Evolutionary conservation across 2,888 invertebrate species (phyloP), one percentile per base, ranked within the genome.

Genomic region (Aleiodes testaceus): DNA sequence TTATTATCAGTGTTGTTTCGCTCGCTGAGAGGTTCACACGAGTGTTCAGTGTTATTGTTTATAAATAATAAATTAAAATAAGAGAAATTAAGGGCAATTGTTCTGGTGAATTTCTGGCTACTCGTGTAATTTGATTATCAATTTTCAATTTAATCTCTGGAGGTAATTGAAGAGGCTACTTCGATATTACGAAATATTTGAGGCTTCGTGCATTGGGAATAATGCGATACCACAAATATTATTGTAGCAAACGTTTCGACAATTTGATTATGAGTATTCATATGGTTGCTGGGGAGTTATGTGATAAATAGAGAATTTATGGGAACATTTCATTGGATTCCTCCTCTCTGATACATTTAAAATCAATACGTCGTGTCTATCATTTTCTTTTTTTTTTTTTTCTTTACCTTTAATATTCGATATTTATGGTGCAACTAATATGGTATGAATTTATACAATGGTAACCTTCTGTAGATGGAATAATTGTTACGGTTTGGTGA

Each of bases 1-100:
- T 75, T 69, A 74, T 77, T 77, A 77, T 77, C 75, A 77, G 76
- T 77, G 74, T 72, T 77, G 76, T 77, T 77, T 77, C 76, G 72
- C 72, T 75, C 74, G 76, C 72, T 71, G 76, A 49, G 59, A 70
- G 72, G 66, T 69, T 70, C 75, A 72, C 71, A 73, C 69, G 59
- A 52, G 26, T 69, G 47, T 42, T 61, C 12, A 69, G 53, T 49
- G 36, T 14, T 14, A 50, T 69, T 61, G 14, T 59, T 49, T n/a
- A 18, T 30, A 16, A 20, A n/a, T 49, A 2, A 22, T 65, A 2
- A 63, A 63, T 63, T 26, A 26, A 26, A 26, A 26, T 26, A 12
- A 20, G 9, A 36, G 9, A 11, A 36, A n/a, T n/a, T n/a, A 36
- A 36, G 36, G 36, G 36, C 12, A 2, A 9, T 14, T 26, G n/a